Evolutionary conservation across 2,797 vertebrate species (phyloP).

Genomic region (Pseudochromis fuscus): DNA sequence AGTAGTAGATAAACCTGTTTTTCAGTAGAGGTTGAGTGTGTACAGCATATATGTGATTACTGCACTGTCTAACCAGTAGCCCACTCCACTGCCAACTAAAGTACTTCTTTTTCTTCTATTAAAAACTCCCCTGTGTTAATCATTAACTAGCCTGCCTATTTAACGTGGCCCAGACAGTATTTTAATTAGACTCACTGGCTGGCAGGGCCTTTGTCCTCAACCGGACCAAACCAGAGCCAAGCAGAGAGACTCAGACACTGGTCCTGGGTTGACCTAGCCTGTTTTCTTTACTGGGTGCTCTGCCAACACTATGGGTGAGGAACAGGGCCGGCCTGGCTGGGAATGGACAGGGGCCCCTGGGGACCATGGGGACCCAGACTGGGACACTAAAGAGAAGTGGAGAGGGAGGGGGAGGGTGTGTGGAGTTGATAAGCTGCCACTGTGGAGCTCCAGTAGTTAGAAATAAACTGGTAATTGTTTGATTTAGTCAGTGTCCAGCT

Average conservation of each 20-base stretch:
- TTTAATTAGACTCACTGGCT: constrained; percentile 80
- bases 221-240: constrained; percentile 80
- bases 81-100: constrained; percentile 26
- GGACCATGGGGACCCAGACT: constrained; percentile 53
- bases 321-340: constrained; percentile 51
- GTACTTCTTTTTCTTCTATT: constrained; percentile 58
- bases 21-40: constrained; percentile 2
- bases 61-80: constrained; percentile 37
- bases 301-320: constrained; percentile 75
- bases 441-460: constrained; percentile 79
- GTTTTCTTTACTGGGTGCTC: constrained; percentile 74
- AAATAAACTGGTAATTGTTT: constrained; percentile 83
- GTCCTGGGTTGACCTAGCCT: constrained; percentile 66
- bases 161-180: constrained; percentile 79
- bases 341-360: constrained; percentile 50
- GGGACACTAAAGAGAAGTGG: constrained; percentile 46
- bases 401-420: constrained; percentile 8
- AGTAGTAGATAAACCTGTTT: neutral
- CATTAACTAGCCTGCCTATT: constrained; percentile 75
- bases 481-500: constrained; percentile 78
- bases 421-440: constrained; percentile 68
- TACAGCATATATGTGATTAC: constrained; percentile 12
- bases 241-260: constrained; percentile 62
- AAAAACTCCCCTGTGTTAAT: constrained; percentile 75
- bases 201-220: constrained; percentile 75